Evolutionary conservation across 1,140 invertebrate species (phyloP).

Genomic region (Palaemon carinicauda): DNA sequence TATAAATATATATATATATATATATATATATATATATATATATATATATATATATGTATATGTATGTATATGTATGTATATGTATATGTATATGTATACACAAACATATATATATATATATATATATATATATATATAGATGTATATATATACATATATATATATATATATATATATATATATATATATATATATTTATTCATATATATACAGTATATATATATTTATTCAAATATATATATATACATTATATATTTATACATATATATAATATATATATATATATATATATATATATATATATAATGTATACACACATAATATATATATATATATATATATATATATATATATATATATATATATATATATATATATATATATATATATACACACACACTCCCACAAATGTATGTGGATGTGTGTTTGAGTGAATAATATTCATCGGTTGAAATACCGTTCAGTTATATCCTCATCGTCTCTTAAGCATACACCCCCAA

Average conservation of each 20-base stretch:
- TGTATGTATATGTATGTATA: background rate
- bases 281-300: too few species aligned
- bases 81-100: background rate
- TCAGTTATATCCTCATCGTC: too few species aligned
- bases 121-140: background rate
- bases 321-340: too few species aligned
- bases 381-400: background rate
- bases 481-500: too few species aligned
- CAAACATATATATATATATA: background rate
- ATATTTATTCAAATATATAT: too few species aligned
- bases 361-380: background rate
- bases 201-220: background rate
- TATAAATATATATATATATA: background rate
- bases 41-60: background rate
- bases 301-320: too few species aligned
- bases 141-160: background rate
- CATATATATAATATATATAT: too few species aligned
- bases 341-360: too few species aligned
- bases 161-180: background rate
- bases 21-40: background rate
- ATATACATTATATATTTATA: too few species aligned
- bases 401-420: background rate
- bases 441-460: too few species aligned
- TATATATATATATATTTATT: background rate
- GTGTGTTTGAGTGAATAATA: too few species aligned